Conservation (phyloP, 1,140 invertebrate species). For the Branchinecta lindahli region DNA sequence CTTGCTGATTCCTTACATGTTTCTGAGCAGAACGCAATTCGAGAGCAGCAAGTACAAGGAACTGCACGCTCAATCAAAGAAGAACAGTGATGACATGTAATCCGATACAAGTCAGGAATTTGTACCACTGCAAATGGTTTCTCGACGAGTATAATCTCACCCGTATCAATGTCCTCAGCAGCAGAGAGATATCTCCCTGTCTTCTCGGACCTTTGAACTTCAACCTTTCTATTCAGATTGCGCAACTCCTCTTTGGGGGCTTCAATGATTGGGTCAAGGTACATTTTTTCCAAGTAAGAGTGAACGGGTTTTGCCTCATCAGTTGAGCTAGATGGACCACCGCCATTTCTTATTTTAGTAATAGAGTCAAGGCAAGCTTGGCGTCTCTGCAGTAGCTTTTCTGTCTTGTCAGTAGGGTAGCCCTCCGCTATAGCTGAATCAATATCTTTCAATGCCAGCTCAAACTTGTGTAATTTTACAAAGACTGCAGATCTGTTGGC, state of each 20-base stretch:
- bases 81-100: background rate
- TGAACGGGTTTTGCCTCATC: background rate
- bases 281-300: background rate
- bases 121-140: background rate
- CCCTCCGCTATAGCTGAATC: background rate
- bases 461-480: background rate
- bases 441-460: background rate
- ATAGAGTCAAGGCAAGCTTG: background rate
- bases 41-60: background rate
- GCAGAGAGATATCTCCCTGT: background rate
- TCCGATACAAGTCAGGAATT: background rate
- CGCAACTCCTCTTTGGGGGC: background rate
- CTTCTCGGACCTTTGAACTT: background rate
- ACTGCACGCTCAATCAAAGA: background rate
- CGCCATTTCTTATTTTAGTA: too few relatives aligned
- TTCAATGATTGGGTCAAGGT: background rate
- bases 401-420: background rate
- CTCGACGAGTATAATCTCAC: background rate
- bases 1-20: background rate
- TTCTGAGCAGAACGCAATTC: background rate
- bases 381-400: background rate
- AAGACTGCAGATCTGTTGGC: background rate
- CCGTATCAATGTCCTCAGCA: background rate
- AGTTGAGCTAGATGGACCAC: too few relatives aligned
- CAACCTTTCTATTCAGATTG: background rate